A percentile compares a stretch with the other conserved stretches of the same genome.
These are phyloP conservation scores for Tenebrio molitor DNA, from an alignment of 1,140 invertebrate species.

Conservation along the genomic window DNA sequence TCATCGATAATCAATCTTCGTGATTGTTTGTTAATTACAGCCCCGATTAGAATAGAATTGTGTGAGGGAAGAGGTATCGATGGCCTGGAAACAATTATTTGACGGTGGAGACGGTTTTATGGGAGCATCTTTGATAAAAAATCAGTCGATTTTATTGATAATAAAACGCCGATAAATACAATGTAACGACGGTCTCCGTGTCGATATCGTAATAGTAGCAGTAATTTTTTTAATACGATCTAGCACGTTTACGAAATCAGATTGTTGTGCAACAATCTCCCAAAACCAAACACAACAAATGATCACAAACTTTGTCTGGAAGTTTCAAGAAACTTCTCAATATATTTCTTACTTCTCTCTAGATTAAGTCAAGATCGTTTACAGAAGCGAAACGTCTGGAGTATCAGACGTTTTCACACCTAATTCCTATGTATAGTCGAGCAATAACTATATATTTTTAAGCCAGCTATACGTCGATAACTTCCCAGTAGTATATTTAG, in stretches of 20 bases:
- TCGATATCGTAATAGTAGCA: constrained; percentile 3
- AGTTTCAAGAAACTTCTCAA: constrained; percentile 40
- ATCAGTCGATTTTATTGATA: constrained; percentile 3
- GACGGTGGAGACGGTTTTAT: not conserved
- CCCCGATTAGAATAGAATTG: no score
- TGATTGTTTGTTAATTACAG: no score
- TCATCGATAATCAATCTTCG: not conserved
- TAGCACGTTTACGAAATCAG: constrained; percentile 32
- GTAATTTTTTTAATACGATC: constrained; percentile 7
- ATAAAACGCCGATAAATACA: constrained; percentile 13
- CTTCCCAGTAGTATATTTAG: constrained; percentile 19
- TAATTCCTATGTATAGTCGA: constrained; percentile 17
- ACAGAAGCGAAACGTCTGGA: constrained; percentile 21
- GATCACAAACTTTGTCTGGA: constrained; percentile 34
- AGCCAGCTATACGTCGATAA: no score
- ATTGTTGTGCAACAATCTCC: constrained; percentile 32
- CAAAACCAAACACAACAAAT: constrained; percentile 40
- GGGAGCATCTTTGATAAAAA: constrained; percentile 14
- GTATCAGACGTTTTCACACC: constrained; percentile 17
- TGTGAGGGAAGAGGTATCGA: no score
- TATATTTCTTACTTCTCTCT: constrained; percentile 40
- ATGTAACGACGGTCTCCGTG: not conserved
- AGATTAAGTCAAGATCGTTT: constrained; percentile 46
- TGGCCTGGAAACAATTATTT: no score
- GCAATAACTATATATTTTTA: not conserved